Evolutionary conservation across 2,888 invertebrate genomes (phyloP).

Genomic region (Caenorhabditis drosophilae): DNA sequence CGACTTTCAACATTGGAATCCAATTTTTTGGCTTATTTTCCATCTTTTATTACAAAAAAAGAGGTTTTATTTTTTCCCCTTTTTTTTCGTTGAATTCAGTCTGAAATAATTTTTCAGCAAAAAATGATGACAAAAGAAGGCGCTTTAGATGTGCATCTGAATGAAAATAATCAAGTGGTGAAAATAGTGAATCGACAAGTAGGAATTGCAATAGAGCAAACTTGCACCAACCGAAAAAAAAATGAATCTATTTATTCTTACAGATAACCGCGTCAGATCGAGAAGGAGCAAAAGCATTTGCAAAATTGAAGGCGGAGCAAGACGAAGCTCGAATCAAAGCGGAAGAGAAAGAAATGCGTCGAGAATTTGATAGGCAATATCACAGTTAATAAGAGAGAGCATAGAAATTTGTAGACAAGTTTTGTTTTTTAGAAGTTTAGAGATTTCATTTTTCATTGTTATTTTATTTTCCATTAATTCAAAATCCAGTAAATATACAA

Average conservation of each 20-base stretch:
- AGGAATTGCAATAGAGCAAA: too few species aligned
- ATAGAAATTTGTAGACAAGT: background rate
- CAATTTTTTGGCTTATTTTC: slow-evolving; percentile 52
- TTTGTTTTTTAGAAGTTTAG: background rate
- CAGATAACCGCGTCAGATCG: slow-evolving; percentile 55
- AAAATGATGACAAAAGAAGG: slow-evolving; percentile 52
- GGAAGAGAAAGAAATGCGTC: slow-evolving; percentile 43
- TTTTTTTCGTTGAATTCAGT: background rate
- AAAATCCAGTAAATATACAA: too few species aligned
- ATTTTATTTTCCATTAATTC: background rate
- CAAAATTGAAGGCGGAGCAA: slow-evolving; percentile 45
- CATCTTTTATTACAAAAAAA: slow-evolving; percentile 56
- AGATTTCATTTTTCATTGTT: background rate
- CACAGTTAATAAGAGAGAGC: slow-evolving; percentile 5
- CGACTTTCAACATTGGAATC: slow-evolving; percentile 53
- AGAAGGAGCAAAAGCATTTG: slow-evolving; percentile 51
- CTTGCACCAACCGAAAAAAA: too few species aligned
- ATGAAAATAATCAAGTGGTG: slow-evolving; percentile 48
- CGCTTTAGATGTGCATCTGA: slow-evolving; percentile 56
- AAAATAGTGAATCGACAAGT: slow-evolving; percentile 59
- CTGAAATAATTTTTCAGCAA: slow-evolving; percentile 35
- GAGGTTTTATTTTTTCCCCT: slow-evolving; percentile 19
- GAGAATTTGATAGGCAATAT: slow-evolving; percentile 37
- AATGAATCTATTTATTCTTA: slow-evolving; percentile 3
- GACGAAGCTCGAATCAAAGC: slow-evolving; percentile 26